These are phyloP conservation scores for Apaloderma vittatum DNA, from an alignment of 2,113 vertebrate species.

Conservation along the genomic window DNA sequence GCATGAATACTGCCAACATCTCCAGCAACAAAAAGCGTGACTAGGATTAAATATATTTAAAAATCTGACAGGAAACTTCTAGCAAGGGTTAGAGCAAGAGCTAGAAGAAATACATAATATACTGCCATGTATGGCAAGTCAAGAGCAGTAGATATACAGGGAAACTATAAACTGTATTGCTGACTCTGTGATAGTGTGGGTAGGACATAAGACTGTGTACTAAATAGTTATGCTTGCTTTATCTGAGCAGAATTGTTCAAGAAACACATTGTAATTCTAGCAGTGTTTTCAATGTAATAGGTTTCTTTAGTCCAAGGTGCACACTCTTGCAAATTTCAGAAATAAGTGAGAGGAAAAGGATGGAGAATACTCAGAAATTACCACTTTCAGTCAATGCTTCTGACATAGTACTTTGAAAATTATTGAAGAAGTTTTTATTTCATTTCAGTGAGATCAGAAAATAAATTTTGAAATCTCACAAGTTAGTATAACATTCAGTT, in stretches of 20 bases:
- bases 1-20: background rate
- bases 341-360: background rate
- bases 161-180: background rate
- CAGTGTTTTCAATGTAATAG: background rate
- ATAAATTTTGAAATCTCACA: background rate
- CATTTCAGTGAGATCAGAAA: background rate
- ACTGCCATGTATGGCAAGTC: background rate
- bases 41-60: background rate
- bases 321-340: background rate
- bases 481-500: background rate
- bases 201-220: background rate
- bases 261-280: background rate
- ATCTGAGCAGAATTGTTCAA: background rate
- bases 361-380: background rate
- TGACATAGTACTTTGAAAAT: background rate
- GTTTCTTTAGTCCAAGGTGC: background rate
- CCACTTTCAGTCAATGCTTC: background rate
- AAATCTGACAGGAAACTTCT: background rate
- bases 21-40: background rate
- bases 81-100: background rate
- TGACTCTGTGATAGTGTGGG: background rate
- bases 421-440: background rate
- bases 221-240: background rate
- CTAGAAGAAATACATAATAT: rapidly evolving
- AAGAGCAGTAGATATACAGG: background rate